A percentile compares a stretch with the other conserved stretches of the same genome.
Evolutionary conservation across 2,888 invertebrate genomes (phyloP).

Genomic region (Drosophila algonquin): DNA sequence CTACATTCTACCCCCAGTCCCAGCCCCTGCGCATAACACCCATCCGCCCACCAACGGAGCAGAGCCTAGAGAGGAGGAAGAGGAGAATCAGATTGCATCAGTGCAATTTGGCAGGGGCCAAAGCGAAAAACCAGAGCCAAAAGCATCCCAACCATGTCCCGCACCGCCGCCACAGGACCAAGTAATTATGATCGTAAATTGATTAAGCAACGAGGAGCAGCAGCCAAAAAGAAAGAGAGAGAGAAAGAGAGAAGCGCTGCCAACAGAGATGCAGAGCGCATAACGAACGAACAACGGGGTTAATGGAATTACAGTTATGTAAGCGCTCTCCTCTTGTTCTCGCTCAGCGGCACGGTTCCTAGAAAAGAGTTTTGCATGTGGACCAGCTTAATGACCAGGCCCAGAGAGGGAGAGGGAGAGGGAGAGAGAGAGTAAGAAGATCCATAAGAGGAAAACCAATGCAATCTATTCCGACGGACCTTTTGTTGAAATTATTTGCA

Average conservation of each 20-base stretch:
- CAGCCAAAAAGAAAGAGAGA: slow-evolving; percentile 3
- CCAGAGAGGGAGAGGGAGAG: background rate
- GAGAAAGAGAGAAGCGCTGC: background rate
- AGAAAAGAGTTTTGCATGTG: background rate
- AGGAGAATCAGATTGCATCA: slow-evolving; percentile 55
- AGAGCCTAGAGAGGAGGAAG: background rate
- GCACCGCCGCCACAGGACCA: slow-evolving; percentile 50
- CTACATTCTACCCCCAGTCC: slow-evolving; percentile 34
- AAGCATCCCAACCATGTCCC: slow-evolving; percentile 24
- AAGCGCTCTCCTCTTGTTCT: slow-evolving; percentile 28
- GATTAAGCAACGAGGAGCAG: slow-evolving; percentile 53
- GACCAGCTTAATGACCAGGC: background rate
- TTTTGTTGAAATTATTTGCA: too few relatives aligned
- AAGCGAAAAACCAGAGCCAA: slow-evolving; percentile 41
- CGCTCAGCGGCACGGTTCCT: background rate
- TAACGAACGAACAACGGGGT: slow-evolving; percentile 35
- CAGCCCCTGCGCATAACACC: background rate
- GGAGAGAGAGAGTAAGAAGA: too few relatives aligned
- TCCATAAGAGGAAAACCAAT: too few relatives aligned
- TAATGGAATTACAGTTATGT: slow-evolving; percentile 48
- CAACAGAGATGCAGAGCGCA: slow-evolving; percentile 1
- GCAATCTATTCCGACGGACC: too few relatives aligned
- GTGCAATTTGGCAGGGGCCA: slow-evolving; percentile 47
- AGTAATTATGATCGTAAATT: slow-evolving; percentile 75
- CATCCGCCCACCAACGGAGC: background rate